Evolutionary conservation across 2,113 vertebrate genomes (phyloP).

Genomic region (Protomyctophum bolini): DNA sequence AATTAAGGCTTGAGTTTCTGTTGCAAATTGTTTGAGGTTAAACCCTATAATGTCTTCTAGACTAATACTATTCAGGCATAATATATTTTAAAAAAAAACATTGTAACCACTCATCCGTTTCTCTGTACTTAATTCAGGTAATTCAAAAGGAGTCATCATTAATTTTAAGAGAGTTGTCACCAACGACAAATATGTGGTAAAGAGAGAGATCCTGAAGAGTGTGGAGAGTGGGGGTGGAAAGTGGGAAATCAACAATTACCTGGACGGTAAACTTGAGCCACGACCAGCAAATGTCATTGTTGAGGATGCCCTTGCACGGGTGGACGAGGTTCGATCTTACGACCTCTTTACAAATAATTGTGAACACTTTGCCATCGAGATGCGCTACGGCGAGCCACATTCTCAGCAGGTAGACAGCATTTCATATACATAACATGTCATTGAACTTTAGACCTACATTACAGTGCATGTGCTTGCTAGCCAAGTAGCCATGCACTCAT

Average conservation of each 20-base stretch:
- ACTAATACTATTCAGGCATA: too few relatives aligned
- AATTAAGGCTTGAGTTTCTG: too few relatives aligned
- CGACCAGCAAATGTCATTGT: conserved; percentile 51
- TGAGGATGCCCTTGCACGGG: conserved; percentile 15
- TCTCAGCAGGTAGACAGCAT: conserved; percentile 70
- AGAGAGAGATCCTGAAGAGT: conserved; percentile 61
- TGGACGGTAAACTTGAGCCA: conserved; percentile 53
- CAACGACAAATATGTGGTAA: too few relatives aligned
- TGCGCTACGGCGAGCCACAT: conserved; percentile 66
- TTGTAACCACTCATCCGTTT: conserved; percentile 26
- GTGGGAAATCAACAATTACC: conserved; percentile 67
- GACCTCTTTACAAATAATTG: conserved; percentile 60
- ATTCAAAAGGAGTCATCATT: too few relatives aligned
- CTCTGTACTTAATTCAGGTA: background rate
- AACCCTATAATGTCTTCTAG: too few relatives aligned
- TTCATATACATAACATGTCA: too few relatives aligned
- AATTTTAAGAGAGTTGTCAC: too few relatives aligned
- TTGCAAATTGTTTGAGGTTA: too few relatives aligned
- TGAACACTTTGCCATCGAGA: conserved; percentile 72
- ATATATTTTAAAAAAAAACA: too few relatives aligned
- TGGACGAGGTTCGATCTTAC: conserved; percentile 54
- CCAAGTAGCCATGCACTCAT: too few relatives aligned
- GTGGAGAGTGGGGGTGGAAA: conserved; percentile 48
- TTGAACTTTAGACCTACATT: too few relatives aligned
- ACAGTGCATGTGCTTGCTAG: too few relatives aligned